phyloP scores from a whole-genome alignment of 2,113 vertebrate genomes.

The Ardeotis arabs region DNA sequence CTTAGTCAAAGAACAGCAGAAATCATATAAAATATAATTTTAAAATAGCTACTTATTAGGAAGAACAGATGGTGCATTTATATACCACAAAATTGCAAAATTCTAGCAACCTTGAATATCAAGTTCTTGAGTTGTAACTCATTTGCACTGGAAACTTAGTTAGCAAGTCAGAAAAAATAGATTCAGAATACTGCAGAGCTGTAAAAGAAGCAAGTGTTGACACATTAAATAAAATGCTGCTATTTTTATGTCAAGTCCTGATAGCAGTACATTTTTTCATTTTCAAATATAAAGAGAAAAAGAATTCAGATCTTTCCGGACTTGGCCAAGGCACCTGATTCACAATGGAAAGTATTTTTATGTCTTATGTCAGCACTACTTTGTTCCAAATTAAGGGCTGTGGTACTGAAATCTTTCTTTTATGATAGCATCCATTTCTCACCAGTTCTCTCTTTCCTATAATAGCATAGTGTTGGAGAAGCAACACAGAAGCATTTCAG shows the following conservation, averaged over 20 bases:
- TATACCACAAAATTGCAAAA: constrained; percentile 4
- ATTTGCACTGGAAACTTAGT: constrained; percentile 49
- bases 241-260: constrained; percentile 54
- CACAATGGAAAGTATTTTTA: constrained; percentile 33
- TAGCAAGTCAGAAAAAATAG: neutral
- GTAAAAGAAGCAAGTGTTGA: neutral
- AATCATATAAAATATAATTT: constrained; percentile 2
- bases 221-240: neutral
- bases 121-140: constrained; percentile 44
- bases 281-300: constrained; percentile 40
- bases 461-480: neutral
- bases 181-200: neutral
- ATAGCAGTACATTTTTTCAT: constrained; percentile 30
- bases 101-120: constrained; percentile 33
- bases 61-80: constrained; percentile 55
- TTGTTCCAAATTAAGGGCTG: neutral
- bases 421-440: neutral
- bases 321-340: constrained; percentile 9
- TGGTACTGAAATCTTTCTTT: neutral
- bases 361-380: constrained; percentile 18
- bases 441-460: neutral
- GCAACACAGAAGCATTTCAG: neutral
- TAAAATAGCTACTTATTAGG: constrained; percentile 33
- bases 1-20: constrained; percentile 8
- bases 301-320: neutral